phyloP scores from a whole-genome alignment of 2,113 vertebrate species.

The Myxocyprinus asiaticus region DNA sequence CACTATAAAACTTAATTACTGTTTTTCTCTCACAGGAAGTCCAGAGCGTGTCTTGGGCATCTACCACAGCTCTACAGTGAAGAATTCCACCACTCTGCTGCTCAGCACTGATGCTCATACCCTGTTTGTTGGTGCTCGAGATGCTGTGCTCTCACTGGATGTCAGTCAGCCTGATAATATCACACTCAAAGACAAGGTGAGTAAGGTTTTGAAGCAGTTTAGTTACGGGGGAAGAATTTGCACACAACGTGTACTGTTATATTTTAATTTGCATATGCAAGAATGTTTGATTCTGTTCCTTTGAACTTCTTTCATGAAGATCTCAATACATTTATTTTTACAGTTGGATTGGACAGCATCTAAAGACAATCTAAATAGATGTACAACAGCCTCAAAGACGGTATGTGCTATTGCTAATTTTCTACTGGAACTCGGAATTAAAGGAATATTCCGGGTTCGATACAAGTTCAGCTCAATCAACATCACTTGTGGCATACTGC shows the following conservation, averaged over 20 bases:
- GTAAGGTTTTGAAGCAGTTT: background rate
- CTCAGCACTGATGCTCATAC: slow-evolving; percentile 63
- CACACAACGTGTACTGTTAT: background rate
- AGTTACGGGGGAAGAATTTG: background rate
- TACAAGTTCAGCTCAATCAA: too few species aligned
- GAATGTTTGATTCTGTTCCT: background rate
- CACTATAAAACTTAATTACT: background rate
- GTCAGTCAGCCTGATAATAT: slow-evolving; percentile 59
- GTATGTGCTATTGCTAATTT: background rate
- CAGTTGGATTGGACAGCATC: slow-evolving; percentile 64
- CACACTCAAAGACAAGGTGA: slow-evolving; percentile 61
- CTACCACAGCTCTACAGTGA: slow-evolving; percentile 44
- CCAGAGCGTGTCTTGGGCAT: slow-evolving; percentile 41
- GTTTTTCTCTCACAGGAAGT: slow-evolving; percentile 54
- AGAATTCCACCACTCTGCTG: slow-evolving; percentile 64
- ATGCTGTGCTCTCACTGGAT: slow-evolving; percentile 69
- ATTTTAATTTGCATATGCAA: background rate
- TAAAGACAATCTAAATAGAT: rapidly evolving
- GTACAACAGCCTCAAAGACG: rapidly evolving
- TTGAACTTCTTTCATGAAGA: too few species aligned
- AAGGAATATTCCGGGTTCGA: background rate
- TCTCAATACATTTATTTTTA: background rate
- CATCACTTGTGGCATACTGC: too few species aligned
- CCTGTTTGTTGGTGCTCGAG: slow-evolving; percentile 68
- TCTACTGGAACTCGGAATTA: too few species aligned